Conservation (phyloP, 2,888 invertebrate species). For the Antheraea yamamai region DNA sequence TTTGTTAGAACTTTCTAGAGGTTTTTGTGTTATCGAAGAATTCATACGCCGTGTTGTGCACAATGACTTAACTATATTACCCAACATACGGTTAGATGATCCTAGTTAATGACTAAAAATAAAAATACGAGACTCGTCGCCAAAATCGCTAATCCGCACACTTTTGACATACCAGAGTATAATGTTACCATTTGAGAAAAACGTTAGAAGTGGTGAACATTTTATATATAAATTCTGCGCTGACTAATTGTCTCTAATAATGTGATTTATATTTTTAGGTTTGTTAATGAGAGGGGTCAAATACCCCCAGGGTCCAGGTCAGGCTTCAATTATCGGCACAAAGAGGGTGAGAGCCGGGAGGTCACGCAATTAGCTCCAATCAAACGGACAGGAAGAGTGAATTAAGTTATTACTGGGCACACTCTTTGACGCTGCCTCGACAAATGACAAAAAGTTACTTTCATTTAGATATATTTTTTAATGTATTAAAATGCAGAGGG, state of each 20-base stretch:
- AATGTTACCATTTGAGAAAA: not conserved
- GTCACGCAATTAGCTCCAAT: slow-evolving; percentile 67
- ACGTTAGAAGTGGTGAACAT: not conserved
- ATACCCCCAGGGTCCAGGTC: slow-evolving; percentile 44
- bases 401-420: slow-evolving; percentile 53
- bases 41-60: too few relatives aligned
- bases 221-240: not conserved
- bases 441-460: not conserved
- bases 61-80: too few relatives aligned
- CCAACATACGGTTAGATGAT: too few relatives aligned
- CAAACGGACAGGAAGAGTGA: slow-evolving; percentile 58
- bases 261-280: slow-evolving; percentile 12
- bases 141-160: not conserved
- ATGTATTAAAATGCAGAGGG: not conserved
- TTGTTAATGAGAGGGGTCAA: slow-evolving; percentile 39
- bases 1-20: too few relatives aligned
- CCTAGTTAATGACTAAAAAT: not conserved
- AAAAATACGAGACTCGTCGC: not conserved
- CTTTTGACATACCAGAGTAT: not conserved
- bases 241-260: not conserved
- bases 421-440: slow-evolving; percentile 40
- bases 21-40: too few relatives aligned
- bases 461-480: not conserved
- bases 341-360: slow-evolving; percentile 55
- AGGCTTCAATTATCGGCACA: slow-evolving; percentile 51